phyloP scores from a whole-genome alignment of 2,797 vertebrate species.

The Catamblyrhynchus diadema region DNA sequence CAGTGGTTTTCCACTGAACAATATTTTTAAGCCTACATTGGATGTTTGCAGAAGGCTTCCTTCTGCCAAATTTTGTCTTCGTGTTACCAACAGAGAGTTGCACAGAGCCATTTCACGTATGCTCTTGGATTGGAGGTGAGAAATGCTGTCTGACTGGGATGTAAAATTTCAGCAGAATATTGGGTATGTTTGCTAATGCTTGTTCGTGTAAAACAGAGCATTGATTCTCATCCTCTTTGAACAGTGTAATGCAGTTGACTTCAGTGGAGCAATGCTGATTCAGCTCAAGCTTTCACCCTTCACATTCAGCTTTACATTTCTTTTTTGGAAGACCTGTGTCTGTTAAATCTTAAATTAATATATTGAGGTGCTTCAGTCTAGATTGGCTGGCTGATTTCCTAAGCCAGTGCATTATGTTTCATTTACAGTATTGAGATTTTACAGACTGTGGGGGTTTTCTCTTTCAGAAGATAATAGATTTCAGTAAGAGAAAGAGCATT shows the following conservation, averaged over 20 bases:
- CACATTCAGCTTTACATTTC: neutral
- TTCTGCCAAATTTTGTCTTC: neutral
- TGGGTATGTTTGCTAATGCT: neutral
- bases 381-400: neutral
- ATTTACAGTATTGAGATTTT: neutral
- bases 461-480: neutral
- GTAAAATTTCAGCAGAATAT: slow-evolving; percentile 5
- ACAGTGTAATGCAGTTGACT: neutral
- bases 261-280: neutral
- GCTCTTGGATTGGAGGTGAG: neutral
- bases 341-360: neutral
- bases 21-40: neutral
- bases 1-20: neutral
- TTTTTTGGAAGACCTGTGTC: neutral
- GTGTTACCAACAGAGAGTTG: neutral
- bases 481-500: neutral
- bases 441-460: neutral
- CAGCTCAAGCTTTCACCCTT: neutral
- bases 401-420: neutral
- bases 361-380: neutral
- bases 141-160: neutral
- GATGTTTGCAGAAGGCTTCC: slow-evolving; percentile 8
- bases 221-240: neutral
- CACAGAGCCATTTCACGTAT: slow-evolving; percentile 1
- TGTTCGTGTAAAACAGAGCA: neutral